phyloP scores from a whole-genome alignment of 2,113 vertebrate genomes.

The Microcebus murinus region DNA sequence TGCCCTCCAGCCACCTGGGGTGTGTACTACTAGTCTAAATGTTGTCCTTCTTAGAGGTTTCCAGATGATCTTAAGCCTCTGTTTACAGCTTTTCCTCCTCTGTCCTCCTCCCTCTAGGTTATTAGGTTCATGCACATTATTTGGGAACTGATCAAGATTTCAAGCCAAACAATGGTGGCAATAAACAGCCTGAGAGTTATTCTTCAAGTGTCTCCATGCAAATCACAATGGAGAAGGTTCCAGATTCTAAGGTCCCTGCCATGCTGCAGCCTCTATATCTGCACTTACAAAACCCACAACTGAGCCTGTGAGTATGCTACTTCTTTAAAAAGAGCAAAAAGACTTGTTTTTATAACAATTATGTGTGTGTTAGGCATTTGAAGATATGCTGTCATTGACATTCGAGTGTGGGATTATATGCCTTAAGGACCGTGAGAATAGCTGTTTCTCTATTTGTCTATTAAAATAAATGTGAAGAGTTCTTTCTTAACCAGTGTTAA shows the following conservation, averaged over 20 bases:
- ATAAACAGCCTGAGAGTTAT: background rate
- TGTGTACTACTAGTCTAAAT: background rate
- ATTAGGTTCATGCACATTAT: background rate
- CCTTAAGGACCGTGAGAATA: background rate
- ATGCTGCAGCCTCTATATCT: background rate
- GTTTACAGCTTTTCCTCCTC: background rate
- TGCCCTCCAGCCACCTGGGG: background rate
- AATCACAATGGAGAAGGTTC: background rate
- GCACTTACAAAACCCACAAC: background rate
- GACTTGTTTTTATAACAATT: background rate
- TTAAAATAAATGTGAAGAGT: background rate
- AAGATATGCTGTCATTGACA: background rate
- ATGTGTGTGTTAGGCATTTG: background rate
- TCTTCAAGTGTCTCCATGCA: background rate
- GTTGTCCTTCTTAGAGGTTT: background rate
- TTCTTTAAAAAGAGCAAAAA: background rate
- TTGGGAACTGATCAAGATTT: background rate
- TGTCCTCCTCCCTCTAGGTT: constrained; percentile 8
- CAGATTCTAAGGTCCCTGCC: background rate
- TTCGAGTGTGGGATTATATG: background rate
- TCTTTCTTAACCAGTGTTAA: background rate
- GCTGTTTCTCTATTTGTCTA: background rate
- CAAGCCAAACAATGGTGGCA: background rate
- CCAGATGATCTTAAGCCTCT: background rate
- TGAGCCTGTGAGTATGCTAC: constrained; percentile 50